Percentiles rank a stretch among this genome's conserved stretches.
These are phyloP conservation scores for Tortricodes alternella DNA, from an alignment of 2,888 invertebrate genomes.

Conservation along the genomic window DNA sequence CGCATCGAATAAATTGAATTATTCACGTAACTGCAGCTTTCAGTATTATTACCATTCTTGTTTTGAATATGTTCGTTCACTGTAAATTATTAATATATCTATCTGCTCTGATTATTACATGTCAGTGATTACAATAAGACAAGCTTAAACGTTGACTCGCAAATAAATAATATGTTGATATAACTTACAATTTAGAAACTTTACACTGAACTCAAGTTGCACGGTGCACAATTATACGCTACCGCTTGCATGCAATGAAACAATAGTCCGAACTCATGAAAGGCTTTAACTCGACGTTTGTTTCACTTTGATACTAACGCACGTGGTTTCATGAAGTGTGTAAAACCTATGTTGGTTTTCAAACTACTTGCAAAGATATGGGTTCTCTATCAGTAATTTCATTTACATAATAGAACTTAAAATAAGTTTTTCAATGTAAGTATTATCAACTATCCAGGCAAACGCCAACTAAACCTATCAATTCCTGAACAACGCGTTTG, in stretches of 20 bases:
- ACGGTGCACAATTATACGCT: constrained; percentile 17
- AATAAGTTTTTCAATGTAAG: neutral
- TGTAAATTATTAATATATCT: too few relatives aligned
- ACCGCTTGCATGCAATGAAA: constrained; percentile 18
- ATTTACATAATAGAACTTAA: too few relatives aligned
- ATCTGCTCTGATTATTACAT: neutral
- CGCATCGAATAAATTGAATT: constrained; percentile 15
- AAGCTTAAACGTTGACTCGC: constrained; percentile 12
- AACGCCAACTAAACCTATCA: constrained; percentile 9
- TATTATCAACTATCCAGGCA: neutral
- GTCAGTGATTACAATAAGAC: too few relatives aligned
- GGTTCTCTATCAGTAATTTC: too few relatives aligned
- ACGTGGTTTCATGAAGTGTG: neutral
- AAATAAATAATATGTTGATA: constrained; percentile 22
- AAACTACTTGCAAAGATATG: too few relatives aligned
- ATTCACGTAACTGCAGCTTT: too few relatives aligned
- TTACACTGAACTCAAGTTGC: constrained; percentile 15
- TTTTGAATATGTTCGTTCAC: neutral
- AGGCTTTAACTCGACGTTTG: constrained; percentile 20
- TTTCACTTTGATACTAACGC: neutral
- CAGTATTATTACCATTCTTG: constrained; percentile 9
- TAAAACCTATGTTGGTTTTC: neutral
- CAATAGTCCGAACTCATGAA: constrained; percentile 18
- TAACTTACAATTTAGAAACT: constrained; percentile 27
- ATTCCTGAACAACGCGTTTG: constrained; percentile 16